Base-by-base conservation (phyloP, 2,888 invertebrate species). In the Sminthurides aquaticus region DNA sequence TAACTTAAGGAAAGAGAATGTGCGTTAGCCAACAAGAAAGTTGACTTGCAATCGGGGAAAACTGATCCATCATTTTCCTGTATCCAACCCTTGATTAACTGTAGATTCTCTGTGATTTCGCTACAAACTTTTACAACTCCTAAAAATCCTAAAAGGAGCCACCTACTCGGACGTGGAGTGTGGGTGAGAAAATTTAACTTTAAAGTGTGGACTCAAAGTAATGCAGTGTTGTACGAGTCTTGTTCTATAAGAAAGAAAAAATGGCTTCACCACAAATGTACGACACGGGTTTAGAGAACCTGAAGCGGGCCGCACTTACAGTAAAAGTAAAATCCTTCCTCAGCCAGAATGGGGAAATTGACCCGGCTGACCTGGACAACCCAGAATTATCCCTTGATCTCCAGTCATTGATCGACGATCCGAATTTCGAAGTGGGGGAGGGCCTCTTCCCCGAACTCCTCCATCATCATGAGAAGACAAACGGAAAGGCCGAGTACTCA, bases 301-400 rank as follows among this genome's bases (percentile, higher is more conserved):
- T 83, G 69, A 79, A 81, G 71, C 80, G 79, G 70, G 80, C 82
- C 67, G 80, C 83, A 22, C 69, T 73, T 20, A 71, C 73, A 25
- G 74, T 75, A 66, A 75, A 75, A 67, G 75, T 75, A 27, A 75
- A 75, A 43, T 70, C 70, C 25, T 74, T 71, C 65, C 70, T 72
- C n/a, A 69, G 69, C 56, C 73, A 73, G 11, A 75, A 76, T 62
- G 82, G 83, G 67, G 84, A 83, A 54, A 74, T 77, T 64, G 91
- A 93, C 77, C 81, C 93, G 69, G 89, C 90, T 78, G 93, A 93
- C 79, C 84, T 95, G 76, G 92, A 91, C 79, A 89, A 90, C 66
- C 91, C 92, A 74, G 95, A 95, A 80, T 91, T 94, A 78, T 91
- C 91, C 71, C 82, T 95, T 77, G 94, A 95, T 77, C 82, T 95